A percentile compares a stretch with the other conserved stretches of the same genome.
phyloP scores from a whole-genome alignment of 2,113 vertebrate genomes.

The Puffinus mauretanicus region DNA sequence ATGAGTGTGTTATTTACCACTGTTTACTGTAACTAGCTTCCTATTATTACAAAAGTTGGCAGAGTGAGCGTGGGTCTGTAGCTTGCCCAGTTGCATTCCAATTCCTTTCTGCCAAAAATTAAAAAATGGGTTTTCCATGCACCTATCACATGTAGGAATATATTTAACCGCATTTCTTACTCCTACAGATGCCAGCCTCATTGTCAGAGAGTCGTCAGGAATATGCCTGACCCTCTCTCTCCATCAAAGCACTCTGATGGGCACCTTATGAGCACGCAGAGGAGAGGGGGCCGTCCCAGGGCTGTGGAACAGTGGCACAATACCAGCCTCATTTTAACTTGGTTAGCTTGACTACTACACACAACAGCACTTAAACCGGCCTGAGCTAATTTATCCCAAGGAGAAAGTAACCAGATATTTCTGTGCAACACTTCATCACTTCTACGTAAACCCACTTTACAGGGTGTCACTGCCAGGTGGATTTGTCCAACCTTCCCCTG shows the following conservation, averaged over 20 bases:
- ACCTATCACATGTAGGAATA: slow-evolving; percentile 48
- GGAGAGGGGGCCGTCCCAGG: not conserved
- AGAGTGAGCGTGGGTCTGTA: slow-evolving; percentile 26
- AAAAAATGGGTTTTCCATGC: slow-evolving; percentile 62
- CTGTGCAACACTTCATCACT: not conserved
- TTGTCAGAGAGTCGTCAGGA: not conserved
- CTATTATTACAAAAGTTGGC: slow-evolving; percentile 70
- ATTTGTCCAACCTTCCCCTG: not conserved
- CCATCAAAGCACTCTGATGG: not conserved
- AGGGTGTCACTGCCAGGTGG: not conserved
- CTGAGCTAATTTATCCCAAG: not conserved
- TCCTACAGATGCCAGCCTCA: not conserved
- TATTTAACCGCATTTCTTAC: not conserved
- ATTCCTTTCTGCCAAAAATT: slow-evolving; percentile 57
- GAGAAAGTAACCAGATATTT: not conserved
- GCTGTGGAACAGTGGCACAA: not conserved
- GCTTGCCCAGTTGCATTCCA: slow-evolving; percentile 62
- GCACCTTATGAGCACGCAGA: not conserved
- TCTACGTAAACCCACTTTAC: not conserved
- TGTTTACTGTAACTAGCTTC: slow-evolving; percentile 70
- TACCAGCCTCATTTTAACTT: not conserved
- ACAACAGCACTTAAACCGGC: not conserved
- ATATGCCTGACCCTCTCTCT: not conserved
- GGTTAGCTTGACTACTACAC: not conserved
- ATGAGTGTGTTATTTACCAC: slow-evolving; percentile 66